Percentiles rank a stretch among this genome's conserved stretches.
Evolutionary conservation across 2,797 vertebrate species (phyloP).

Genomic region (Erithacus rubecula): DNA sequence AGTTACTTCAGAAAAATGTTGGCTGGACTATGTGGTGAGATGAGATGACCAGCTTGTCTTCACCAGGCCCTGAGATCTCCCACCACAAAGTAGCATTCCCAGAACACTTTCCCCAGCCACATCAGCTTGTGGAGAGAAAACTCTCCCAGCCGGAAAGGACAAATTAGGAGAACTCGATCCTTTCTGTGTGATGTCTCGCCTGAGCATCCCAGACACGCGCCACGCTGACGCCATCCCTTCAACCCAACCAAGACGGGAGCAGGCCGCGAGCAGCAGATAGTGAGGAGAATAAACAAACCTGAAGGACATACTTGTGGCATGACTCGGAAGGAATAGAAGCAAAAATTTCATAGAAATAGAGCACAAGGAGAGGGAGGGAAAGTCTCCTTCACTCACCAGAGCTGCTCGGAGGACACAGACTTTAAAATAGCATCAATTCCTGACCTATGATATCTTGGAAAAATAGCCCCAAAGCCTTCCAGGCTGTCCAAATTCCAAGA

Average conservation of each 20-base stretch:
- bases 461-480: slow-evolving; percentile 55
- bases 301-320: slow-evolving; percentile 43
- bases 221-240: slow-evolving; percentile 5
- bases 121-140: slow-evolving; percentile 3
- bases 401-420: slow-evolving; percentile 25
- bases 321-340: slow-evolving; percentile 46
- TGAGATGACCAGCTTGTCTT: slow-evolving; percentile 41
- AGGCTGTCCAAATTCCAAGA: slow-evolving; percentile 55
- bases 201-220: slow-evolving; percentile 50
- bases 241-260: slow-evolving; percentile 11
- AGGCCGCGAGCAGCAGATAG: slow-evolving; percentile 29
- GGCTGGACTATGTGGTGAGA: not conserved
- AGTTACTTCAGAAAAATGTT: not conserved
- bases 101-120: slow-evolving; percentile 18
- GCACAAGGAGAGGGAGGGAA: not conserved
- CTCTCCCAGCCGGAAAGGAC: slow-evolving; percentile 22
- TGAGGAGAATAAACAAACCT: slow-evolving; percentile 61
- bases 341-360: slow-evolving; percentile 35
- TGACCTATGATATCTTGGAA: slow-evolving; percentile 71
- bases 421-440: slow-evolving; percentile 67
- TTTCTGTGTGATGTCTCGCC: slow-evolving; percentile 18
- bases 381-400: slow-evolving; percentile 24
- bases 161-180: slow-evolving; percentile 28
- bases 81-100: slow-evolving; percentile 47
- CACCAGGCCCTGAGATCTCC: not conserved